A percentile compares a stretch with the other conserved stretches of the same genome.
These are phyloP conservation scores for Drosophila paranaensis DNA, from an alignment of 2,888 invertebrate species.

Conservation along the genomic window DNA sequence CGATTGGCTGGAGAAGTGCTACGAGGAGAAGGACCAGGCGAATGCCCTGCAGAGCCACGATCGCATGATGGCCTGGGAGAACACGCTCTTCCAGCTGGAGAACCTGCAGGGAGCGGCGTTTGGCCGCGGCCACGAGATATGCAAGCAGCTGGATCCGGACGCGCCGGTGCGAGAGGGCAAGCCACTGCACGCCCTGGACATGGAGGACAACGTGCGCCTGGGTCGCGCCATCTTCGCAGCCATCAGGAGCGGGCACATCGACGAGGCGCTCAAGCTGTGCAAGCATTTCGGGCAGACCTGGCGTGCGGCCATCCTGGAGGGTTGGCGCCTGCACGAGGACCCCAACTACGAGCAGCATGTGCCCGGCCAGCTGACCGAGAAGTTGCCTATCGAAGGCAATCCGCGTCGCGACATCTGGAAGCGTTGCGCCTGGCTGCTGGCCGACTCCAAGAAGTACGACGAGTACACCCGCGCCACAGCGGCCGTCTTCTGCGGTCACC, in stretches of 20 bases:
- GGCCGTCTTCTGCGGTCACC: constrained; percentile 93
- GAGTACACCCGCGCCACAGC: constrained; percentile 89
- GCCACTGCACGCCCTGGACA: constrained; percentile 93
- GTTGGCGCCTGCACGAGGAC: constrained; percentile 95
- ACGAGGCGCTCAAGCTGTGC: constrained; percentile 93
- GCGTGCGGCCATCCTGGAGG: constrained; percentile 95
- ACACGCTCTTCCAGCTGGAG: constrained; percentile 92
- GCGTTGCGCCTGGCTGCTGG: constrained; percentile 88
- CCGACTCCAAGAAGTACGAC: constrained; percentile 86
- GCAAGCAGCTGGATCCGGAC: constrained; percentile 94
- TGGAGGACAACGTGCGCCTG: constrained; percentile 90
- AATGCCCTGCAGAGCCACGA: constrained; percentile 90
- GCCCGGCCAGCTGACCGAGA: constrained; percentile 77
- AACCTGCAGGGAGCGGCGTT: constrained; percentile 87
- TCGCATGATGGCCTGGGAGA: constrained; percentile 94
- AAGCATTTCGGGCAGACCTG: constrained; percentile 95
- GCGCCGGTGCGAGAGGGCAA: constrained; percentile 92
- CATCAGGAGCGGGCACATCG: constrained; percentile 94
- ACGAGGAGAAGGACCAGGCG: constrained; percentile 86
- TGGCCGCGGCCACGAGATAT: constrained; percentile 86
- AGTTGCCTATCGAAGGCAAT: constrained; percentile 91
- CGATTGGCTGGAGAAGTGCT: constrained; percentile 96
- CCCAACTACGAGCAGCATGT: constrained; percentile 88
- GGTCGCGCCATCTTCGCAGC: constrained; percentile 88
- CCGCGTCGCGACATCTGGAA: constrained; percentile 92